Base-by-base conservation (phyloP, 2,797 vertebrate species). In the Sparidentex hasta region DNA sequence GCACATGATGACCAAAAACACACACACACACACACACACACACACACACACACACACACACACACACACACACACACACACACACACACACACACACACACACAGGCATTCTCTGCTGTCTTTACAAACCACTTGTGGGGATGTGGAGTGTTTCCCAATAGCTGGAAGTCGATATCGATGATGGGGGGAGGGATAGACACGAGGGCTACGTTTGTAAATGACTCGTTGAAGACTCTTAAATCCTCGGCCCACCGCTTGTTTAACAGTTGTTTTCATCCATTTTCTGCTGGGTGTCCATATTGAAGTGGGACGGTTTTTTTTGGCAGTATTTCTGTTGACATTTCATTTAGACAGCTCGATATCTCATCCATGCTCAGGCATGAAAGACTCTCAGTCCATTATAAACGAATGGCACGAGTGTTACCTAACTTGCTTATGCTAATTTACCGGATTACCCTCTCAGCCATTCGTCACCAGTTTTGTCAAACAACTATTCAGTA, bases 321-420 rank as follows among this genome's bases (percentile, higher is more conserved):
- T 86, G 83, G 82, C 83, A 75, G 76, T 43, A 21, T 61, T 74
- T 78, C 25, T 82, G 80, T 86, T 90, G 74, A 90, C 82, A 89
- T 84, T 84, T 83, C 50, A 89, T 81, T 79, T 76, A 85, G 83
- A 71, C 63, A 62, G 78, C 81, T 84, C 74, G 78, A 78, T 76
- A 81, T 67, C 72, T 80, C 69, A 67, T 86, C 79, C 78, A 77
- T 78, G 79, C 70, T 69, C 43, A 63, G 61, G 64, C 76, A 46
- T 7, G 1, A 57, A 77, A 81, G 65, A 61, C 68, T 57, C 63
- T 66, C 48, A 7, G 44, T 78, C 38, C 2, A 55, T 77, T 76
- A 67, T 61, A 65, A 64, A 54, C 71, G 68, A 71, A 86, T 65
- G 56, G 85, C 51, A 74, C 43, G 21, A 47, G 66, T 4, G 20